Evolutionary conservation across 2,888 invertebrate species (phyloP), one percentile per base, ranked within the genome.

Genomic region (Holacanthella duospinosa): DNA sequence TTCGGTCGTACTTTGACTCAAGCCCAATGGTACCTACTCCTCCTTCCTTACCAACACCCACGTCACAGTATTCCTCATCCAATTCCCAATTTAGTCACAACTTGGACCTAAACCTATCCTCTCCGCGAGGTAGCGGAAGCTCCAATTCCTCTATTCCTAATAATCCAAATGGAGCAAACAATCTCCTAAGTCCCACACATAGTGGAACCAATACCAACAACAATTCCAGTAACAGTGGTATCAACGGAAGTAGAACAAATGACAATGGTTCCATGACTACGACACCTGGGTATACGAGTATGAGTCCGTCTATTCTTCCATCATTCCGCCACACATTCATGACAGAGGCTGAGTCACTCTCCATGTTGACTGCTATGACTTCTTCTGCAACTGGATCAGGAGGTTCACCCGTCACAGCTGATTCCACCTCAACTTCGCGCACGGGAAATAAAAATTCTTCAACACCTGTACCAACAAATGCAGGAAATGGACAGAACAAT

Each of bases 401-500:
- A 12, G 58, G 62, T 56, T 80, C 82, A 2, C 79, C 84, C 6
- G n/a, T n/a, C n/a, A 55, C 84, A 84, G 29, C 85, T 83, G 29
- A 85, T 84, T 2, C 78, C 3, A 68, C 69, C 1, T 68, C 69
- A 55, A 70, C 70, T 71, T 68, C 71, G 43, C 43, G 69, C 58
- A 63, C 68, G n/a, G 59, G 21, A 25, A 44, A 59, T n/a, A 64
- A 68, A 2, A 66, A 66, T 25, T 68, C 36, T 36, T 9, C 65
- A 48, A 43, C 64, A 16, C 60, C 65, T 6, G 68, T 61, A 2
- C 36, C 60, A 26, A 29, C 60, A 26, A 16, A 29, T 21, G 21
- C 54, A 53, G 29, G 48, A 9, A 2, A 25, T 6, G 21, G 6
- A 16, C 57, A 55, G 27, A 53, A 60, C 21, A 55, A 58, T 16